Conservation (phyloP, 2,888 invertebrate genomes). For the Julus scanicus region DNA sequence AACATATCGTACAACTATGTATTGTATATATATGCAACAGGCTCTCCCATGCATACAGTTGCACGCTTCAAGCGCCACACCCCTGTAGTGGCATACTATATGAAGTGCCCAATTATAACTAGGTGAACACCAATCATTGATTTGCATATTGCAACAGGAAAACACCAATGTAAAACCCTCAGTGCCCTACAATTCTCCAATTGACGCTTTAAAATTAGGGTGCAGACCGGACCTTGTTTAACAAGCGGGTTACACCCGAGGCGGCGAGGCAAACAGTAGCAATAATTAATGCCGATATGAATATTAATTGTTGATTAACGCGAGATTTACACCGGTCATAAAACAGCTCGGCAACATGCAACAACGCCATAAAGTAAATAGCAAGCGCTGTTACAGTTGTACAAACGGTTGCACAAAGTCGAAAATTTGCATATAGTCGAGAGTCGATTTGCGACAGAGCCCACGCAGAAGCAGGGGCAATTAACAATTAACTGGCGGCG, state of each 20-base stretch:
- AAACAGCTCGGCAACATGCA: slow-evolving; percentile 1
- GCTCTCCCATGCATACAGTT: too few relatives aligned
- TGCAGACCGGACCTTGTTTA: background rate
- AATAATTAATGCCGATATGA: background rate
- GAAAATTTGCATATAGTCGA: background rate
- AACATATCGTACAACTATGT: too few relatives aligned
- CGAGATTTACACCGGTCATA: background rate
- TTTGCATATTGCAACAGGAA: background rate
- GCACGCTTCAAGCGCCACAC: too few relatives aligned
- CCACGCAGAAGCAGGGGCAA: background rate
- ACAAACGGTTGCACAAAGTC: background rate
- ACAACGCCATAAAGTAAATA: background rate
- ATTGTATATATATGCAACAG: too few relatives aligned
- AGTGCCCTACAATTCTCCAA: too few relatives aligned
- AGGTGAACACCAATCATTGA: background rate
- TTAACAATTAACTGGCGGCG: slow-evolving; percentile 33
- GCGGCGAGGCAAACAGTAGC: background rate
- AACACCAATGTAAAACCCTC: background rate
- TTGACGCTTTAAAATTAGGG: background rate
- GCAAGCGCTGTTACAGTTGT: background rate
- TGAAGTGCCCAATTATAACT: too few relatives aligned
- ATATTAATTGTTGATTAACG: slow-evolving; percentile 11
- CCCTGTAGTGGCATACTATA: too few relatives aligned
- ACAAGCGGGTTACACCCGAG: background rate
- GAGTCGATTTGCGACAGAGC: background rate